Evolutionary conservation across 1,140 invertebrate genomes (phyloP), one percentile per base, ranked within the genome.

Genomic region (Oryzaephilus surinamensis): DNA sequence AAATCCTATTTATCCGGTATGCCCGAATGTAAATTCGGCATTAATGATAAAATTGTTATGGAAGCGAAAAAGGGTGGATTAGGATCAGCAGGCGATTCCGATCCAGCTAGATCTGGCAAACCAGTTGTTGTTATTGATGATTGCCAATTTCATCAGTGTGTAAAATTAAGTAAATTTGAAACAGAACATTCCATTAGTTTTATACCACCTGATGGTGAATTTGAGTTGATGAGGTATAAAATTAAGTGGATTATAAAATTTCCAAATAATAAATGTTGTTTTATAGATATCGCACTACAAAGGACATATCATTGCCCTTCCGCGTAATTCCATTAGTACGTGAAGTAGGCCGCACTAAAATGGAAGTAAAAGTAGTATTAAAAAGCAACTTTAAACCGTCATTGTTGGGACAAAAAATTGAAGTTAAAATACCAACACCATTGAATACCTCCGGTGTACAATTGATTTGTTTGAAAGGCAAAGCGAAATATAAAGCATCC

Each of bases 1-100:
- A 99, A 99, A 66, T 97, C 93, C 0, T 99, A 98, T 62, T 67
- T 99, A 16, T 97, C 93, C 23, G 97, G 97, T 16, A 99, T 99
- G 97, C 97, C 97, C 0, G 97, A 99, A 63, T 99, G 97, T 69
- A 99, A 99, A 70, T 99, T 99, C 69, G 97, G 97, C 10, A 99
- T 99, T 54, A 99, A 99, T 58, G 97, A 99, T 58, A 99, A 99
- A 67, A 89, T 99, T 38, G 88, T 97, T 0, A 96, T 99, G 87
- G 97, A 99, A 55, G 87, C 85, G 0, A 99, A 97, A 65, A 84
- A 77, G 58, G 73, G 73, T 6, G 72, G 74, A 2, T 67, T 81
- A 23, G 74, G 75, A 6, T 74, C 27, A 72, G 46, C 77, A 38
- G 71, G 79, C 13, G 94, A 97, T 62, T 76, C 77, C 41, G 91